A percentile compares a stretch with the other conserved stretches of the same genome.
Conservation (phyloP, 37 sponge, comb jelly and placozoan species). For the Beroe forskalii region DNA sequence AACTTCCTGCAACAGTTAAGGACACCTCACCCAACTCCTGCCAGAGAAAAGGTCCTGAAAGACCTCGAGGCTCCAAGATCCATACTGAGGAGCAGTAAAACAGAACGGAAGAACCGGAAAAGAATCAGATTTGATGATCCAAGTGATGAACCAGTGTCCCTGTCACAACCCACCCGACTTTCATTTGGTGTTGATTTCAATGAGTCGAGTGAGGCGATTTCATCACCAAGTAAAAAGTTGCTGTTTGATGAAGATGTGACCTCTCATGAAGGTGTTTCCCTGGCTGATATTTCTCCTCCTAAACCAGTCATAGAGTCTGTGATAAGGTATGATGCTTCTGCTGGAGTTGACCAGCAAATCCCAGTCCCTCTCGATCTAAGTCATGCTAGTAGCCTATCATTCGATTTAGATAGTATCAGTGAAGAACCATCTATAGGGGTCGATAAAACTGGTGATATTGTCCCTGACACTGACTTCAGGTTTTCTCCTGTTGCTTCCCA, state of each 20-base stretch:
- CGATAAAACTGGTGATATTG: too few species aligned
- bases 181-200: neutral
- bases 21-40: neutral
- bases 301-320: constrained; percentile 52
- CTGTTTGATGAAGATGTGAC: constrained; percentile 10
- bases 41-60: neutral
- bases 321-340: neutral
- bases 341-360: neutral
- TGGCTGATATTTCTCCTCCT: constrained; percentile 48
- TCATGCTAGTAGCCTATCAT: neutral
- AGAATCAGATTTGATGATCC: constrained; percentile 31
- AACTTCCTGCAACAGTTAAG: neutral
- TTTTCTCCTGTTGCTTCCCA: neutral
- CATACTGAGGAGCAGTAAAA: constrained; percentile 8
- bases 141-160: neutral
- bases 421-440: neutral
- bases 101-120: constrained; percentile 34
- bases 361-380: neutral
- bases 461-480: neutral
- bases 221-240: neutral
- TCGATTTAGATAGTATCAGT: neutral
- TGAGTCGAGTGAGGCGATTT: neutral
- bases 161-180: neutral
- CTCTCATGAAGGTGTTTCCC: constrained; percentile 1
- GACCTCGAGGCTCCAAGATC: constrained; percentile 24